Evolutionary conservation across 2,113 vertebrate species (phyloP).

Genomic region (Okapia johnstoni): DNA sequence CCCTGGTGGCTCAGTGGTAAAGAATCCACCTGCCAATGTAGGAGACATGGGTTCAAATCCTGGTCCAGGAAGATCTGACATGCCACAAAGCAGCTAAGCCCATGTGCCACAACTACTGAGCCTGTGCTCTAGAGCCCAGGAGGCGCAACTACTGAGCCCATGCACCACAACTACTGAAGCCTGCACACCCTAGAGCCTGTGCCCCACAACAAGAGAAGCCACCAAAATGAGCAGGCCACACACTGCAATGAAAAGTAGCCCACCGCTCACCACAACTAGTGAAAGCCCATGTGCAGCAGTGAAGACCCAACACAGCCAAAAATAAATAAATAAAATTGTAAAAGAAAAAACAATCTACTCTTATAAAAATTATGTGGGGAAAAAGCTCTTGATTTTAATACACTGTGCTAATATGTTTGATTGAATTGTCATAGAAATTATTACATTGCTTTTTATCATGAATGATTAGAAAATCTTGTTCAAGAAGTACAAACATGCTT

Average conservation of each 20-base stretch:
- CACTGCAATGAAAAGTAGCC: not conserved
- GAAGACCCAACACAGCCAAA: not conserved
- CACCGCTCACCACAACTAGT: fast-evolving
- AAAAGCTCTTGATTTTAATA: not conserved
- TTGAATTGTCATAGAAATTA: not conserved
- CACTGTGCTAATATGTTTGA: not conserved
- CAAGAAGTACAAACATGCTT: not conserved
- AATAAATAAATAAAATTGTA: not conserved
- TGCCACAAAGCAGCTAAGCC: not conserved
- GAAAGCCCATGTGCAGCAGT: not conserved
- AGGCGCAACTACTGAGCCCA: not conserved
- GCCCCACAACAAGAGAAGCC: not conserved
- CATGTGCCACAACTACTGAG: not conserved
- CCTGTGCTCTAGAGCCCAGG: not conserved
- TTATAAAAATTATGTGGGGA: not conserved
- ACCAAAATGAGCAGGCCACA: no score
- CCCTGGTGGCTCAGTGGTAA: not conserved
- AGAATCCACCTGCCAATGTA: not conserved
- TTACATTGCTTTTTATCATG: not conserved
- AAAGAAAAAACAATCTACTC: not conserved
- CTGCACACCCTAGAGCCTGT: fast-evolving
- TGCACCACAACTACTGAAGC: not conserved
- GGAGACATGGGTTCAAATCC: not conserved
- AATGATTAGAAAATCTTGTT: not conserved
- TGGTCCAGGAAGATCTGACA: not conserved